phyloP scores from a whole-genome alignment of 1,140 invertebrate species.

The Zaprionus kolodkinae region DNA sequence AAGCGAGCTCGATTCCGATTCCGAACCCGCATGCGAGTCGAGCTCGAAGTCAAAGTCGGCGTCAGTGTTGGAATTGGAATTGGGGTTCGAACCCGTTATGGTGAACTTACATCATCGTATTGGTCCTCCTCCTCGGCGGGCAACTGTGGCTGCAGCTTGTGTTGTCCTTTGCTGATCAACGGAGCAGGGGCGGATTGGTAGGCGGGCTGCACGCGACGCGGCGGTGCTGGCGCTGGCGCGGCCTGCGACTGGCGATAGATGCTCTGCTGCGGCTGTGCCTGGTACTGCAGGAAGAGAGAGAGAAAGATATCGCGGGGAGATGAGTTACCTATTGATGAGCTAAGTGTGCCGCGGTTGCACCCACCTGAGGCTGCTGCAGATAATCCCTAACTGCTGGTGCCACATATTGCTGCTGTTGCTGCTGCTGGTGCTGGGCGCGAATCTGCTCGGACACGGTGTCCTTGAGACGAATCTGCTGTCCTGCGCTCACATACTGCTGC shows the following conservation, averaged over 20 bases:
- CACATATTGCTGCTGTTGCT: slow-evolving; percentile 60
- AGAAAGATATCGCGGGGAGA: no score
- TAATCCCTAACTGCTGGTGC: slow-evolving; percentile 77
- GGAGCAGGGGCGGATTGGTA: slow-evolving; percentile 54
- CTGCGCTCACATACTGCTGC: slow-evolving; percentile 76
- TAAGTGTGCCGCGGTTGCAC: not conserved
- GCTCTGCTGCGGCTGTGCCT: slow-evolving; percentile 71
- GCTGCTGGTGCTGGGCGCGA: slow-evolving; percentile 70
- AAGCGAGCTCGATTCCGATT: slow-evolving; percentile 32
- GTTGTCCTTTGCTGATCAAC: slow-evolving; percentile 67
- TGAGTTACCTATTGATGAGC: not conserved
- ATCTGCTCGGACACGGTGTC: slow-evolving; percentile 81
- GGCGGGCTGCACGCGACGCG: slow-evolving; percentile 62
- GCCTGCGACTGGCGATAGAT: slow-evolving; percentile 66
- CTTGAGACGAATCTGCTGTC: slow-evolving; percentile 78
- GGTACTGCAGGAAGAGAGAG: slow-evolving; percentile 51
- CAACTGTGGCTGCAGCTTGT: slow-evolving; percentile 55
- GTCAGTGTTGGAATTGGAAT: no score
- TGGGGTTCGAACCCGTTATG: slow-evolving; percentile 48
- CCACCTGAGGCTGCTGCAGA: slow-evolving; percentile 71
- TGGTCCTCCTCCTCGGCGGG: slow-evolving; percentile 75
- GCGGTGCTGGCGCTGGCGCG: slow-evolving; percentile 50
- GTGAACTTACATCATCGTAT: slow-evolving; percentile 82
- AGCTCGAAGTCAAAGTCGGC: slow-evolving; percentile 21
- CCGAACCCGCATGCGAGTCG: slow-evolving; percentile 27